phyloP scores from a whole-genome alignment of 2,113 vertebrate genomes.

The Thunnus maccoyii region DNA sequence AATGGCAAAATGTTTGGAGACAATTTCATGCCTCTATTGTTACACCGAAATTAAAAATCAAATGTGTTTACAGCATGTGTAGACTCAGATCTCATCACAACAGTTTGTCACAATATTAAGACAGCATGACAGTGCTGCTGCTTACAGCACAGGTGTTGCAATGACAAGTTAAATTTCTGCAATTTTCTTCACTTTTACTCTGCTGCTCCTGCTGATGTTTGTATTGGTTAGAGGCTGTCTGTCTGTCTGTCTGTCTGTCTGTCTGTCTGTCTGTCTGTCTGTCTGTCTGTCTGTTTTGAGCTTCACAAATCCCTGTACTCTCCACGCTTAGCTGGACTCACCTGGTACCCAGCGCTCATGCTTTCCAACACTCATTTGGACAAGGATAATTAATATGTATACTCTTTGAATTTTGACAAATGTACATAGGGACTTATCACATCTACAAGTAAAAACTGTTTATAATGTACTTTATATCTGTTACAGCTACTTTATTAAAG shows the following conservation, averaged over 20 bases:
- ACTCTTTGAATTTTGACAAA: background rate
- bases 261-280: background rate
- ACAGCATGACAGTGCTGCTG: conserved; percentile 17
- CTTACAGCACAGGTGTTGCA: conserved; percentile 38
- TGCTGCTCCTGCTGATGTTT: conserved; percentile 40
- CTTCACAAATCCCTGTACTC: conserved; percentile 3
- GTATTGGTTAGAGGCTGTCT: conserved; percentile 20
- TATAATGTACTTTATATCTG: too few relatives aligned
- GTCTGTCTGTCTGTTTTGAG: background rate
- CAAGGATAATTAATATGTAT: background rate
- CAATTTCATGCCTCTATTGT: background rate
- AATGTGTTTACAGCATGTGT: background rate
- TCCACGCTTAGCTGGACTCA: conserved; percentile 17
- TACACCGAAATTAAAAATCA: conserved; percentile 13
- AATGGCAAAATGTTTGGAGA: background rate
- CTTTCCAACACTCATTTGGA: background rate
- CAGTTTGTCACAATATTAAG: conserved; percentile 47
- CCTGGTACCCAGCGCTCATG: background rate
- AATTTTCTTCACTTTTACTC: conserved; percentile 44
- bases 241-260: background rate
- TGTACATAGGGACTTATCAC: background rate
- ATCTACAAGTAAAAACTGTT: background rate
- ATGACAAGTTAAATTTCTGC: conserved; percentile 42
- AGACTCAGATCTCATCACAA: conserved; percentile 21
- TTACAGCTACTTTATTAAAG: too few relatives aligned